A percentile compares a stretch with the other conserved stretches of the same genome.
phyloP scores from a whole-genome alignment of 2,888 invertebrate genomes.

The Cyclophora albipunctata region DNA sequence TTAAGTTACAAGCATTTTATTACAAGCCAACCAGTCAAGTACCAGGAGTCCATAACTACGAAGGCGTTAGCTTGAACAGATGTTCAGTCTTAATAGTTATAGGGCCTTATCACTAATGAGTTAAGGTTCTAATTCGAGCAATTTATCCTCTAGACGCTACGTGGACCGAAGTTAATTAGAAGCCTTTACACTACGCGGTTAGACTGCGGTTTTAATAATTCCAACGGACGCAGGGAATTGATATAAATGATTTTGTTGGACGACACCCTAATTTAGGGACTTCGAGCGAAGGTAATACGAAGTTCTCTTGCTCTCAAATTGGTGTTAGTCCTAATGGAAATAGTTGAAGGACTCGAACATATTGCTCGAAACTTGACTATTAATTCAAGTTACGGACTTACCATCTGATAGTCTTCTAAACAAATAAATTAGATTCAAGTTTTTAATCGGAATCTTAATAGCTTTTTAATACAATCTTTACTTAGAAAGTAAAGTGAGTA shows the following conservation, averaged over 20 bases:
- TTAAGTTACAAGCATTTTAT: not conserved
- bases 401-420: too few relatives aligned
- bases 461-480: too few relatives aligned
- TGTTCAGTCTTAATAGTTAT: conserved; percentile 30
- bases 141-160: conserved; percentile 16
- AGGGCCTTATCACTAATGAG: not conserved
- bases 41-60: conserved; percentile 35
- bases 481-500: too few relatives aligned
- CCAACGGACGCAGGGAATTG: conserved; percentile 46
- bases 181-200: conserved; percentile 39
- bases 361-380: too few relatives aligned
- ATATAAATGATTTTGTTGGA: conserved; percentile 51
- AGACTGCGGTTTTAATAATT: conserved; percentile 63
- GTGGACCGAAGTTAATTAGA: conserved; percentile 61
- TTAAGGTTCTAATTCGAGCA: conserved; percentile 10
- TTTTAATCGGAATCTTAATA: too few relatives aligned
- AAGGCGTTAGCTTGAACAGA: conserved; percentile 47
- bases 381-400: too few relatives aligned
- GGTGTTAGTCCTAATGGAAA: conserved; percentile 21
- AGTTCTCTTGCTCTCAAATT: conserved; percentile 31
- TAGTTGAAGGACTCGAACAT: not conserved
- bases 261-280: conserved; percentile 31
- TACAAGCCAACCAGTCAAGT: conserved; percentile 13
- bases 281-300: conserved; percentile 13
- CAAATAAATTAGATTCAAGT: too few relatives aligned